A percentile compares a stretch with the other conserved stretches of the same genome.
Evolutionary conservation across 1,140 invertebrate genomes (phyloP).

Genomic region (Drosophila persimilis): DNA sequence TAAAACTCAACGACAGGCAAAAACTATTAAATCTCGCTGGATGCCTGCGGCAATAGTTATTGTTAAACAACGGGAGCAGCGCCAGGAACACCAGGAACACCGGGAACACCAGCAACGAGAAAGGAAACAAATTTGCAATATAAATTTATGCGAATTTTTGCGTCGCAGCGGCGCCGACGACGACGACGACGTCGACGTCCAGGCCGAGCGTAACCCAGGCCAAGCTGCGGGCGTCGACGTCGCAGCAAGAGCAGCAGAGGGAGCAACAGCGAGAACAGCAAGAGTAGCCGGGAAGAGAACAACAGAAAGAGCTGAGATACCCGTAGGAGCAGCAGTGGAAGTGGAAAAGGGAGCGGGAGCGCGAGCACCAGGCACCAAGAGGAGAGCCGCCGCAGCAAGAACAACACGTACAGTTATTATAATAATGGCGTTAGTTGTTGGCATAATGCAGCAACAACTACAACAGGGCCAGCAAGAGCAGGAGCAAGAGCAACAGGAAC

Average conservation of each 20-base stretch:
- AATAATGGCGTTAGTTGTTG: constrained; percentile 76
- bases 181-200: constrained; percentile 30
- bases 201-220: constrained; percentile 35
- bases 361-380: constrained; percentile 8
- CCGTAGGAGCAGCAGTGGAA: no score
- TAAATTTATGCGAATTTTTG: constrained; percentile 60
- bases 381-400: constrained; percentile 4
- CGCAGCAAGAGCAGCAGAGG: constrained; percentile 16
- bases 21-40: constrained; percentile 65
- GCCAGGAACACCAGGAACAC: constrained; percentile 30
- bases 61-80: constrained; percentile 50
- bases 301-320: no score
- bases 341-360: no score
- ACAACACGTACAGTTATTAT: constrained; percentile 60
- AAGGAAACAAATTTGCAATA: constrained; percentile 49
- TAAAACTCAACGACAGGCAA: constrained; percentile 55
- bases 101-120: constrained; percentile 19
- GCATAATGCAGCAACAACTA: constrained; percentile 63
- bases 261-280: constrained; percentile 7
- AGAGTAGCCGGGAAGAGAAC: background rate
- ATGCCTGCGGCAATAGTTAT: constrained; percentile 70
- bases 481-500: constrained; percentile 8
- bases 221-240: constrained; percentile 39
- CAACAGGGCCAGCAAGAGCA: background rate
- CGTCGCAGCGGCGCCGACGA: constrained; percentile 57